A percentile compares a stretch with the other conserved stretches of the same genome.
Evolutionary conservation across 1,140 invertebrate species (phyloP).

Genomic region (Macrosteles quadrilineatus): DNA sequence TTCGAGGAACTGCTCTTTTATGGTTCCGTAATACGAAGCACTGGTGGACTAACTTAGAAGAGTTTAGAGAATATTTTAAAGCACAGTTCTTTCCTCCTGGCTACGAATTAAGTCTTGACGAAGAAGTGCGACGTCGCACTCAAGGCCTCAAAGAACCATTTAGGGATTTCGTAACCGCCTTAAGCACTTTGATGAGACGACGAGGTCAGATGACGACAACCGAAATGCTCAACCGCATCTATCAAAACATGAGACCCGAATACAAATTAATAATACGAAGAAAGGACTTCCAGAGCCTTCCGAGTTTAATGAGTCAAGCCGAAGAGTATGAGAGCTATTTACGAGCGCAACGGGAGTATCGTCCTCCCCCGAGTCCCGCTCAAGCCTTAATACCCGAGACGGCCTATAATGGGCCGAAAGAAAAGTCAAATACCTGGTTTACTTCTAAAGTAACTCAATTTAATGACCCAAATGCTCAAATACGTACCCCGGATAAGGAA

Average conservation of each 20-base stretch:
- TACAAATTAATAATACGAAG: not conserved
- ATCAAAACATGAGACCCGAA: not conserved
- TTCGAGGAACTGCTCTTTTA: no score
- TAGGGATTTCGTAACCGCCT: not conserved
- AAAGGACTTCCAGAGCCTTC: not conserved
- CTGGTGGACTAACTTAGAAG: no score
- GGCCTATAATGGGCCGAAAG: not conserved
- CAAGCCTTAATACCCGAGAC: not conserved
- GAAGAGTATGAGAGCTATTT: not conserved
- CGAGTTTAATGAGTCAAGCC: not conserved
- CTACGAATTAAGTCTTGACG: not conserved
- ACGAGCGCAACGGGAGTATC: not conserved
- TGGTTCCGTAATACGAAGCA: no score
- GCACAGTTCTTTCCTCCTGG: not conserved
- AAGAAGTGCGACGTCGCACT: not conserved
- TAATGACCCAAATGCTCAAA: no score
- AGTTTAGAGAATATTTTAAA: not conserved
- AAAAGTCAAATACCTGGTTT: no score
- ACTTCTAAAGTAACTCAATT: no score
- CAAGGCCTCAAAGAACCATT: not conserved
- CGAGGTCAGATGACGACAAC: not conserved
- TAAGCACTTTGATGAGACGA: not conserved
- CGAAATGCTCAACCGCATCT: not conserved
- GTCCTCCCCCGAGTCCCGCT: not conserved
- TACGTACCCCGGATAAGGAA: no score